Evolutionary conservation across 35 echinoderm and acorn worm genomes (phyloP), one percentile per base, ranked within the genome.

Genomic region (Diadema setosum): DNA sequence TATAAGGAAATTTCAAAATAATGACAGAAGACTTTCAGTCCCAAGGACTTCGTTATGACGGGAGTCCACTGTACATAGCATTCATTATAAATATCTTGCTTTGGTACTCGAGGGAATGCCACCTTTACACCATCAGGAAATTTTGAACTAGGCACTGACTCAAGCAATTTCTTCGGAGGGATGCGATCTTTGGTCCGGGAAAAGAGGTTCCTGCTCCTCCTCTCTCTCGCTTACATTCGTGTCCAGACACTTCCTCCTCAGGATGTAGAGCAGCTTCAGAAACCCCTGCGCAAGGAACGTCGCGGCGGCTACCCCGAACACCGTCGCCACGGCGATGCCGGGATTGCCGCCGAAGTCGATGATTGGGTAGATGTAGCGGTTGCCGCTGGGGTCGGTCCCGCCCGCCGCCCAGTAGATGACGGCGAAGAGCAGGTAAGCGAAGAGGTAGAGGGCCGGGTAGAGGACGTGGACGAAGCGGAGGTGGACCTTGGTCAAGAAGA

Each of bases 401-500:
- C 65, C 82, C 0, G 83, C 82, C 1, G 82, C 82, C 89, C 89
- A 91, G 57, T 58, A 91, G 48, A 91, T 59, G n/a, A 91, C 16
- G 11, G 89, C 69, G 65, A 91, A 86, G 33, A 85, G 16, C 5
- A 75, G 11, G 65, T 86, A 91, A 12, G 24, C 34, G 14, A 75
- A 3, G 15, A 64, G 63, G 7, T 85, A 75, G 9, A 80, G 46
- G 32, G 83, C n/a, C 16, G 89, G 82, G 70, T 91, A 91, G 33
- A 91, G 16, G 46, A 57, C 63, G 45, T 91, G 89, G 21, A 48
- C 40, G 20, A 86, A 39, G 3, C 32, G 9, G 21, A 91, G 42
- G 18, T 82, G 83, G 1, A 86, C 21, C 45, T 84, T 45, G 37
- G 89, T 85, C 24, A 91, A 37, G 49, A 85, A 42, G 18, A 85